Percentiles rank a stretch among this genome's conserved stretches.
Conservation (phyloP, 2,113 vertebrate species). For the Pelodiscus sinensis region DNA sequence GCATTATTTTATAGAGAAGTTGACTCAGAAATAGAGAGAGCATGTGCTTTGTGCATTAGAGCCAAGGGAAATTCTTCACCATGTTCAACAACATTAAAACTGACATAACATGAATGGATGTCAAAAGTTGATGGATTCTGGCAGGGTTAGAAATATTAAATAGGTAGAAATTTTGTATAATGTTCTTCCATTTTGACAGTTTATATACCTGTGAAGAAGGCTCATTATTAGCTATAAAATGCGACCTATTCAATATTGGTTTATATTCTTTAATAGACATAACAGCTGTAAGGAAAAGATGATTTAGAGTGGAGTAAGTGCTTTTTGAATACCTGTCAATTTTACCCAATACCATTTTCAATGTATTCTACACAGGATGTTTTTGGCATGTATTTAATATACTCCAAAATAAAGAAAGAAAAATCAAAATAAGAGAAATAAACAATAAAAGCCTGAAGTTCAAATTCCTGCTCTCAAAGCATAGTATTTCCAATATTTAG, state of each 20-base stretch:
- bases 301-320: slow-evolving; percentile 45
- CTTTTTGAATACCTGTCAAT: background rate
- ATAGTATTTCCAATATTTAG: background rate
- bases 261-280: slow-evolving; percentile 34
- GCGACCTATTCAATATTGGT: slow-evolving; percentile 44
- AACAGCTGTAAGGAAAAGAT: slow-evolving; percentile 51
- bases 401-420: slow-evolving; percentile 33
- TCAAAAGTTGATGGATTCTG: slow-evolving; percentile 49
- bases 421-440: background rate
- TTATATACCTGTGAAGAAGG: slow-evolving; percentile 36
- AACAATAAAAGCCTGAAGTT: background rate
- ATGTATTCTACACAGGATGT: slow-evolving; percentile 20
- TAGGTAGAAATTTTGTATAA: slow-evolving; percentile 25
- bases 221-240: slow-evolving; percentile 49
- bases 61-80: slow-evolving; percentile 36
- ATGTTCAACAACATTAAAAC: slow-evolving; percentile 44
- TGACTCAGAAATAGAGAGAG: slow-evolving; percentile 31
- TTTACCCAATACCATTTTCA: slow-evolving; percentile 37
- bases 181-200: slow-evolving; percentile 43
- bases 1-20: background rate
- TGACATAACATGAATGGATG: slow-evolving; percentile 55
- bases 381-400: slow-evolving; percentile 39
- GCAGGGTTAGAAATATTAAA: slow-evolving; percentile 46
- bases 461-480: background rate
- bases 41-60: background rate